Conservation (phyloP, 2,113 vertebrate genomes). For the Osmerus mordax region DNA sequence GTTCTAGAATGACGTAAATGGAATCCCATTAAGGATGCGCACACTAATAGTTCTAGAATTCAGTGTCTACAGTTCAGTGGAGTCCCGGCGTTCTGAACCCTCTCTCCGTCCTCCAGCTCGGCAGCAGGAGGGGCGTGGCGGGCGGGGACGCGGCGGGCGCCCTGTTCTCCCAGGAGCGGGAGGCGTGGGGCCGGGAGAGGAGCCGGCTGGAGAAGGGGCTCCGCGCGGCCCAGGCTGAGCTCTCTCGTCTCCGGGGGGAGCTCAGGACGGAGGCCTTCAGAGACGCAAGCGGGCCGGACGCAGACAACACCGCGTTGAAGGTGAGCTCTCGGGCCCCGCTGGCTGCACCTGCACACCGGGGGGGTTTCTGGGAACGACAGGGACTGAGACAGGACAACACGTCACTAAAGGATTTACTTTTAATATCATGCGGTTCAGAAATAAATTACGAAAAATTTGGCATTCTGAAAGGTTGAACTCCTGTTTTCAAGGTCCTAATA, state of each 20-base stretch:
- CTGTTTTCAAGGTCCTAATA: too few species aligned
- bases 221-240: slow-evolving; percentile 79
- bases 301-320: slow-evolving; percentile 82
- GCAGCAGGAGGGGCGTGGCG: slow-evolving; percentile 45
- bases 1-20: neutral
- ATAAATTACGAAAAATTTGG: too few species aligned
- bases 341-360: neutral
- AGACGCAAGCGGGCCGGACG: slow-evolving; percentile 75
- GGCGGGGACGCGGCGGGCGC: slow-evolving; percentile 58
- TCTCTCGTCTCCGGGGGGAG: slow-evolving; percentile 80
- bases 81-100: neutral
- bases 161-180: slow-evolving; percentile 79
- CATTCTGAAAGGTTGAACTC: too few species aligned
- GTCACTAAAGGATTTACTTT: too few species aligned
- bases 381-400: too few species aligned
- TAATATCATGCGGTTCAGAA: too few species aligned
- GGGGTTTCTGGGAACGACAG: too few species aligned
- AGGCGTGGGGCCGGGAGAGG: slow-evolving; percentile 83
- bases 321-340: slow-evolving; percentile 51
- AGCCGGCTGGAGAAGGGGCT: slow-evolving; percentile 80
- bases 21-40: too few species aligned
- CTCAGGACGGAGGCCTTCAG: slow-evolving; percentile 78
- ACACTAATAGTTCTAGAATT: too few species aligned
- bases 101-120: slow-evolving; percentile 62
- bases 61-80: too few species aligned